phyloP scores from a whole-genome alignment of 1,140 invertebrate genomes.

The Drosophila punjabiensis region DNA sequence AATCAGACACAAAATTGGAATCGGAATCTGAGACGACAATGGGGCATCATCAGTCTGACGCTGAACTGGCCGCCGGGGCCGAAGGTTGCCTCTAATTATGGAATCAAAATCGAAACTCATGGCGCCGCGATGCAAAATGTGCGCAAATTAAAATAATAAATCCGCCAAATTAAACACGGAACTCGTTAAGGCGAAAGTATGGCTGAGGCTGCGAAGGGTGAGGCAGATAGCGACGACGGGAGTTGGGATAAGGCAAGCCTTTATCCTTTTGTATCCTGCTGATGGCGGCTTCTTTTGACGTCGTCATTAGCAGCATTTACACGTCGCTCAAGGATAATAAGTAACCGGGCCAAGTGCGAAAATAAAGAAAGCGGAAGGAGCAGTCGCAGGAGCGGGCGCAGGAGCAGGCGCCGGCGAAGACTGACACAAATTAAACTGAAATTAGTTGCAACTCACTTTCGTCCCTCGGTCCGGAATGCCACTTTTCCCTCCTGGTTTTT shows the following conservation, averaged over 20 bases:
- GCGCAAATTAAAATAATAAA: constrained; percentile 84
- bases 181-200: constrained; percentile 60
- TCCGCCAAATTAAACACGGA: constrained; percentile 74
- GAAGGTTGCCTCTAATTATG: constrained; percentile 56
- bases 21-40: background rate
- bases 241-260: constrained; percentile 2
- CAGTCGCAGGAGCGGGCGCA: background rate
- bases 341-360: constrained; percentile 67
- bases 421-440: constrained; percentile 83
- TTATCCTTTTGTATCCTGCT: constrained; percentile 55
- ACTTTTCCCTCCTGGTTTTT: background rate
- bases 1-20: background rate
- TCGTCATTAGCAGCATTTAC: constrained; percentile 83
- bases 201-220: too few species aligned
- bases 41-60: background rate
- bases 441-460: constrained; percentile 80
- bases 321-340: constrained; percentile 78
- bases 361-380: constrained; percentile 44
- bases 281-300: constrained; percentile 62
- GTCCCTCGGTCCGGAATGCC: background rate
- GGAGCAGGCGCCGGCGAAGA: constrained; percentile 35
- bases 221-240: background rate
- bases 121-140: constrained; percentile 46
- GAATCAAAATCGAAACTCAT: constrained; percentile 73
- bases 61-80: constrained; percentile 1